Base-by-base conservation (phyloP, 2,888 invertebrate genomes). In the Zootermopsis nevadensis region DNA sequence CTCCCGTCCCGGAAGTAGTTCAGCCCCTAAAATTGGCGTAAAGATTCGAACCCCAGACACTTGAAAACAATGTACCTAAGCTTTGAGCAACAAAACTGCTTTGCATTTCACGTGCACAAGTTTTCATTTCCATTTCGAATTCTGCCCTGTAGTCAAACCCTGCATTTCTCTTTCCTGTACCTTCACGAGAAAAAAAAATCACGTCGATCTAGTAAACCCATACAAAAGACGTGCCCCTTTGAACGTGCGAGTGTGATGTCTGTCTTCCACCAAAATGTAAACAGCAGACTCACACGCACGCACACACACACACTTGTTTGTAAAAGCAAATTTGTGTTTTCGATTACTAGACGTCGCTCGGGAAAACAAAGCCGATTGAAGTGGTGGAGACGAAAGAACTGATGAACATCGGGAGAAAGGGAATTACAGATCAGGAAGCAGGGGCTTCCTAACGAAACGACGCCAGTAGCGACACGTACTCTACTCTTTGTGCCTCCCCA, bases 291-390 rank as follows among this genome's bases (percentile, higher is more conserved):
- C 31, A 31, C 69, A 31, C 69, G 30, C 69, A 69, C 31, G n/a
- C 35, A 66, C 79, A 66, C 60, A 66, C 30, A 33, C 72, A 53
- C 42, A 48, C 81, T 81, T 81, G 81, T 81, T 72, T 81, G 82
- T 82, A 82, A 82, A 82, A 82, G 82, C 74, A 82, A 82, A 82
- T 82, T 74, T 82, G 82, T 82, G 82, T 82, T 82, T 76, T 76
- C 82, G 82, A 82, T 82, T 82, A 82, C 82, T 48, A 82, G 76
- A 69, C 81, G 81, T 81, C 81, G 81, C 81, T 81, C 81, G 81
- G 81, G 81, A 81, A 69, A 81, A 81, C 81, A 79, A 81, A 81
- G 81, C 81, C 81, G 81, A 81, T 81, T 81, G 81, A 69, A 55
- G 66, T 30, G 60, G 35, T 42, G 55, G 22, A 66, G 81, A 66